phyloP scores from a whole-genome alignment of 2,113 vertebrate species.

The Zosterops japonicus region DNA sequence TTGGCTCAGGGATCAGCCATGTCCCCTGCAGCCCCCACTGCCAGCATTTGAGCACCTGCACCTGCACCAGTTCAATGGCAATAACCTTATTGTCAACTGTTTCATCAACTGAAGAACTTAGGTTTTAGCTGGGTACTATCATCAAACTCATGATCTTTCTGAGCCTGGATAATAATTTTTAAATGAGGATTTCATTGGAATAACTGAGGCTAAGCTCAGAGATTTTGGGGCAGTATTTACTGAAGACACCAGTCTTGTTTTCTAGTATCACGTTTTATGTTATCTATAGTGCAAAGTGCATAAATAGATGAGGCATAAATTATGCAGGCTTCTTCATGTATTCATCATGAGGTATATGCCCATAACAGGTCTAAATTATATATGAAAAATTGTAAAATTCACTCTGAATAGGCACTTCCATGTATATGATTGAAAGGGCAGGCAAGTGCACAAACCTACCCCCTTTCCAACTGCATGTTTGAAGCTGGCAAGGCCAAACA shows the following conservation, averaged over 20 bases:
- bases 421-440: neutral
- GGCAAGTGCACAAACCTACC: neutral
- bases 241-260: neutral
- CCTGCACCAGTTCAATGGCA: neutral
- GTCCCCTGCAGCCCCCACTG: neutral
- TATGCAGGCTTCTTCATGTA: neutral
- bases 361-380: neutral
- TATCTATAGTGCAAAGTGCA: neutral
- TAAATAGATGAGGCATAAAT: constrained; percentile 1
- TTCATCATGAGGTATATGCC: neutral
- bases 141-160: neutral
- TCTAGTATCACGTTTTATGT: neutral
- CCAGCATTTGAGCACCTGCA: neutral
- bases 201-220: neutral
- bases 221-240: neutral
- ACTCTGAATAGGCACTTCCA: neutral
- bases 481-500: neutral
- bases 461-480: rapidly evolving
- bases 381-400: constrained; percentile 10
- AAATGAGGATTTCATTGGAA: neutral
- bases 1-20: rapidly evolving
- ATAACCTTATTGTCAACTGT: neutral
- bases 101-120: neutral
- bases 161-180: neutral
- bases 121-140: neutral